Conservation (phyloP, 2,888 invertebrate genomes). For the Cataglyphis albicans region DNA sequence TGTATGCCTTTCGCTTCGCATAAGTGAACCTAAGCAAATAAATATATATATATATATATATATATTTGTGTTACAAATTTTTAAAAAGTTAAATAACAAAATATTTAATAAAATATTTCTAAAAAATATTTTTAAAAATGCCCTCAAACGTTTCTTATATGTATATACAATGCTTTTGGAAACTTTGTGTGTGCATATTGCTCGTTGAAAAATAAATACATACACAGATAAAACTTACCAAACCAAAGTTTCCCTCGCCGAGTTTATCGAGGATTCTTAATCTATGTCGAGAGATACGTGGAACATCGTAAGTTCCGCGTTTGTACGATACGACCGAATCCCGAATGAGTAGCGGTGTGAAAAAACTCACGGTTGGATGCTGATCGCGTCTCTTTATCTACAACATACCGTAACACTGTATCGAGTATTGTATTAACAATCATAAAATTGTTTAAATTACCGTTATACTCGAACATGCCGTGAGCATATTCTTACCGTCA, state of each 20-base stretch:
- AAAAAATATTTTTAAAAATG: background rate
- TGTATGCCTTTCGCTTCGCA: slow-evolving; percentile 92
- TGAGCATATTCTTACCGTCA: slow-evolving; percentile 87
- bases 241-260: slow-evolving; percentile 95
- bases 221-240: slow-evolving; percentile 86
- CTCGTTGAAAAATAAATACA: background rate
- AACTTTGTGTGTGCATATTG: too few relatives aligned
- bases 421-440: slow-evolving; percentile 88
- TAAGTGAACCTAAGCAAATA: slow-evolving; percentile 89
- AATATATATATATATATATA: background rate
- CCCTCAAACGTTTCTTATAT: background rate
- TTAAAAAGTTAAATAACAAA: background rate
- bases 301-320: slow-evolving; percentile 79
- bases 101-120: too few relatives aligned
- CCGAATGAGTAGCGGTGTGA: slow-evolving; percentile 91
- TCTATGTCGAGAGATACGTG: slow-evolving; percentile 92
- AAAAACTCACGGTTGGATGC: slow-evolving; percentile 90
- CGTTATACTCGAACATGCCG: background rate
- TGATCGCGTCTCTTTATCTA: slow-evolving; percentile 90
- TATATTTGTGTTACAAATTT: background rate
- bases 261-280: slow-evolving; percentile 94
- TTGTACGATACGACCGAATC: slow-evolving; percentile 85
- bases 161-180: too few relatives aligned
- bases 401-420: slow-evolving; percentile 89
- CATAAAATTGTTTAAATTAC: background rate